Conservation (phyloP, 37 sponge, comb jelly and placozoan genomes). For the Aplysina aerophoba region DNA sequence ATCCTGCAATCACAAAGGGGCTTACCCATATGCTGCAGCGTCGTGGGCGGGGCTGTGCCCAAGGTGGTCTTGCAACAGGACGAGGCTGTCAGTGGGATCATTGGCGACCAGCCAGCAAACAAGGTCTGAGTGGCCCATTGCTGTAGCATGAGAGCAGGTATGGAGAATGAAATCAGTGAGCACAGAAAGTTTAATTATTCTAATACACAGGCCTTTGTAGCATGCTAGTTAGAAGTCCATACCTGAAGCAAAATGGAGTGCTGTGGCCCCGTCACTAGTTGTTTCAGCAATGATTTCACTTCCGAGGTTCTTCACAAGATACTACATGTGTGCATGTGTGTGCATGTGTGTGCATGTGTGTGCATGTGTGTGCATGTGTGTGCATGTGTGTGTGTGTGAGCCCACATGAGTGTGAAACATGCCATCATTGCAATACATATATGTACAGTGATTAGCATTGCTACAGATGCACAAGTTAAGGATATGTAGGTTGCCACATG, state of each 20-base stretch:
- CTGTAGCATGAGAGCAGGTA: conserved; percentile 20
- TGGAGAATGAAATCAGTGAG: background rate
- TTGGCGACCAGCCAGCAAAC: conserved; percentile 74
- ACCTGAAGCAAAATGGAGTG: conserved; percentile 87
- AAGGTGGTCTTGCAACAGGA: conserved; percentile 56
- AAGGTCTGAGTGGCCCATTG: conserved; percentile 54
- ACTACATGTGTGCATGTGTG: conserved; percentile 32
- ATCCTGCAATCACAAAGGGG: background rate
- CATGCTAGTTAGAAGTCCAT: background rate
- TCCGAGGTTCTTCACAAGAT: conserved; percentile 55
- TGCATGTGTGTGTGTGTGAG: too few relatives aligned
- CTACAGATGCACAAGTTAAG: too few relatives aligned
- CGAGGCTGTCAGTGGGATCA: conserved; percentile 62
- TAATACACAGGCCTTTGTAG: background rate
- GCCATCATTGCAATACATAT: too few relatives aligned
- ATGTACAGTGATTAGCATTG: too few relatives aligned
- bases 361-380: too few relatives aligned
- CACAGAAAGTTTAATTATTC: background rate
- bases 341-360: too few relatives aligned
- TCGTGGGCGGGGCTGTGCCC: conserved; percentile 88
- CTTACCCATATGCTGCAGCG: conserved; percentile 81
- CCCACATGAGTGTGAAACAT: too few relatives aligned
- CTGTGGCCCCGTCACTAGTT: conserved; percentile 76
- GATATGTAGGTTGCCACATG: too few relatives aligned
- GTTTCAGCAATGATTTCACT: conserved; percentile 54